Evolutionary conservation across 2,888 invertebrate species (phyloP).

Genomic region (Drosophila nigricruria): DNA sequence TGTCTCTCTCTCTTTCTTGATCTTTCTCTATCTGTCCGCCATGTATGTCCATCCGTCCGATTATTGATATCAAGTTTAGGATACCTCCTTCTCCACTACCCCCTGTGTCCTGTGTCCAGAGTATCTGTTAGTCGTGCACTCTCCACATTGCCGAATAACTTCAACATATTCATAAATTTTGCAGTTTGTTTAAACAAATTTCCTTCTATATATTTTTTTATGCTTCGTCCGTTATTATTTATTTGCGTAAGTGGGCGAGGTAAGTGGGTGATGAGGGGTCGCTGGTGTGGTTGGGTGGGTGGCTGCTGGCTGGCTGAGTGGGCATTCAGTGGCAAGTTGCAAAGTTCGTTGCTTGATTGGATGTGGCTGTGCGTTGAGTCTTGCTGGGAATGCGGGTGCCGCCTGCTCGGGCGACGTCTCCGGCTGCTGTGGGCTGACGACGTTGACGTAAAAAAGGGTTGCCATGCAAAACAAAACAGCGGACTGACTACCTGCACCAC

Average conservation of each 20-base stretch:
- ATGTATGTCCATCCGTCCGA: background rate
- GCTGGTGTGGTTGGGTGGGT: background rate
- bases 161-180: conserved; percentile 81
- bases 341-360: conserved; percentile 71
- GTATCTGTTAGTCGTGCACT: conserved; percentile 21
- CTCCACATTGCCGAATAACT: conserved; percentile 41
- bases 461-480: conserved; percentile 63
- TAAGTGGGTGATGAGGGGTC: background rate
- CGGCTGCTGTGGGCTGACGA: conserved; percentile 24
- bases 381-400: conserved; percentile 42
- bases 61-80: no score
- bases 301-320: background rate
- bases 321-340: conserved; percentile 41
- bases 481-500: conserved; percentile 14
- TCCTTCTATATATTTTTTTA: conserved; percentile 11
- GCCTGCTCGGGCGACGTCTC: conserved; percentile 24
- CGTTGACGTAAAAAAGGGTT: conserved; percentile 75
- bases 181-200: conserved; percentile 80
- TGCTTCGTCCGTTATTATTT: conserved; percentile 71
- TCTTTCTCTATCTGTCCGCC: no score
- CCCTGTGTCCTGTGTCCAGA: background rate
- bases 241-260: conserved; percentile 70
- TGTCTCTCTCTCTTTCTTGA: background rate
- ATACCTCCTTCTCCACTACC: background rate
- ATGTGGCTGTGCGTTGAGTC: conserved; percentile 49